Percentiles rank a stretch among this genome's conserved stretches.
These are phyloP conservation scores for Harpalus rufipes DNA, from an alignment of 2,888 invertebrate species.

Conservation along the genomic window DNA sequence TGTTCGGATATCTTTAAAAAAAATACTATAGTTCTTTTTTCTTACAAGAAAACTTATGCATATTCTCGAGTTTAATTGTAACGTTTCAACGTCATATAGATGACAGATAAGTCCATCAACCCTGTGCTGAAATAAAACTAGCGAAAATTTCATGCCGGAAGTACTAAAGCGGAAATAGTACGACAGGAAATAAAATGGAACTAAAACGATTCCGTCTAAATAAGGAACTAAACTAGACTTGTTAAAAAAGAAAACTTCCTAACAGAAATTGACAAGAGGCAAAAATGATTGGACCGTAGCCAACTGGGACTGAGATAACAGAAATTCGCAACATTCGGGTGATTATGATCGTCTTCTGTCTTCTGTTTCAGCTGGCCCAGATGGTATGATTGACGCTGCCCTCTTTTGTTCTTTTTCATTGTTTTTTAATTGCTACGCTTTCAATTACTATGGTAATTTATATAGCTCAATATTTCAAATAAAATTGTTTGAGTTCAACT, in stretches of 20 bases:
- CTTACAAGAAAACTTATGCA: not conserved
- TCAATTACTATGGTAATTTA: slow-evolving; percentile 40
- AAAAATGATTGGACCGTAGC: slow-evolving; percentile 16
- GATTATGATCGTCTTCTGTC: not conserved
- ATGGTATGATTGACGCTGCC: slow-evolving; percentile 19
- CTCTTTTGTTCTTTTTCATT: slow-evolving; percentile 33
- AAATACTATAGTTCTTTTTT: not conserved
- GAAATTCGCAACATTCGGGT: slow-evolving; percentile 40
- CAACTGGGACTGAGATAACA: slow-evolving; percentile 35
- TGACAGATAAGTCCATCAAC: slow-evolving; percentile 12
- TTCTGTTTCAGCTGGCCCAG: slow-evolving; percentile 9
- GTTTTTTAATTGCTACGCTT: slow-evolving; percentile 50
- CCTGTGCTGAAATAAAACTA: slow-evolving; percentile 5
- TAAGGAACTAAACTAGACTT: not conserved
- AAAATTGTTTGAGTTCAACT: slow-evolving; percentile 26
- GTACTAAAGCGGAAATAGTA: slow-evolving; percentile 18
- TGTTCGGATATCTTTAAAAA: too few species aligned
- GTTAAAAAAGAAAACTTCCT: slow-evolving; percentile 22
- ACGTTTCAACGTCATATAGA: not conserved
- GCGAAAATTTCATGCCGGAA: slow-evolving; percentile 7
- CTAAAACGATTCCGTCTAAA: slow-evolving; percentile 6
- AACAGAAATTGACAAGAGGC: slow-evolving; percentile 28
- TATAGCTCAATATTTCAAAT: slow-evolving; percentile 23
- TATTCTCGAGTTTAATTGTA: not conserved
- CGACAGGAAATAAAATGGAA: slow-evolving; percentile 47